phyloP scores from a whole-genome alignment of 2,888 invertebrate genomes.

The Serripes groenlandicus region DNA sequence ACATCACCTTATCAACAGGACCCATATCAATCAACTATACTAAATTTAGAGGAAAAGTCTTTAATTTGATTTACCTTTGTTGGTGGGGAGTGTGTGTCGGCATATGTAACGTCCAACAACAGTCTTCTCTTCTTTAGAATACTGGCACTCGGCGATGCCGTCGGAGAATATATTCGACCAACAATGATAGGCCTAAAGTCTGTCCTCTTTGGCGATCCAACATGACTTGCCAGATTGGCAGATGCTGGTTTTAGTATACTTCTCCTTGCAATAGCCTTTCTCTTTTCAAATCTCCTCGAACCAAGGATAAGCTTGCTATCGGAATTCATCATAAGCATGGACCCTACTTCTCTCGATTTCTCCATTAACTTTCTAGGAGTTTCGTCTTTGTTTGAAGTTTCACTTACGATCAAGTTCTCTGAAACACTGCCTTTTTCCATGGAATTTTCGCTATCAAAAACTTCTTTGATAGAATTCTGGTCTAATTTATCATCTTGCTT shows the following conservation, averaged over 20 bases:
- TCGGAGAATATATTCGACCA: conserved; percentile 77
- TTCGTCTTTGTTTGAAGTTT: conserved; percentile 54
- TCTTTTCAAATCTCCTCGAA: conserved; percentile 67
- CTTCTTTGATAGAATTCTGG: neutral
- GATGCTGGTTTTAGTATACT: conserved; percentile 68
- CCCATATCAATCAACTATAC: too few relatives aligned
- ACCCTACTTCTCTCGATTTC: conserved; percentile 21
- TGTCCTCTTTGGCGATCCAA: conserved; percentile 49
- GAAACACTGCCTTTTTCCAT: neutral
- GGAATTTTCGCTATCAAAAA: conserved; percentile 9
- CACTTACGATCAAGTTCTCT: neutral
- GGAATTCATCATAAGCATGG: conserved; percentile 54
- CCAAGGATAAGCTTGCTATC: conserved; percentile 71
- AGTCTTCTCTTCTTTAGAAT: conserved; percentile 80
- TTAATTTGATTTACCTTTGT: conserved; percentile 73
- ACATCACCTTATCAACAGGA: too few relatives aligned
- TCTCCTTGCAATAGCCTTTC: conserved; percentile 60
- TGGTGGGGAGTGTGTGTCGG: conserved; percentile 80
- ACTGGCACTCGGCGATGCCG: conserved; percentile 83
- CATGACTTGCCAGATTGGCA: conserved; percentile 5
- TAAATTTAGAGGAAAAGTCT: too few relatives aligned
- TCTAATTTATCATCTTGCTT: neutral
- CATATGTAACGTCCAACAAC: conserved; percentile 63
- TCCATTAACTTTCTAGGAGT: conserved; percentile 70
- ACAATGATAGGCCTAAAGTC: conserved; percentile 72